Evolutionary conservation across 2,113 vertebrate species (phyloP).

Genomic region (Caranx melampygus): DNA sequence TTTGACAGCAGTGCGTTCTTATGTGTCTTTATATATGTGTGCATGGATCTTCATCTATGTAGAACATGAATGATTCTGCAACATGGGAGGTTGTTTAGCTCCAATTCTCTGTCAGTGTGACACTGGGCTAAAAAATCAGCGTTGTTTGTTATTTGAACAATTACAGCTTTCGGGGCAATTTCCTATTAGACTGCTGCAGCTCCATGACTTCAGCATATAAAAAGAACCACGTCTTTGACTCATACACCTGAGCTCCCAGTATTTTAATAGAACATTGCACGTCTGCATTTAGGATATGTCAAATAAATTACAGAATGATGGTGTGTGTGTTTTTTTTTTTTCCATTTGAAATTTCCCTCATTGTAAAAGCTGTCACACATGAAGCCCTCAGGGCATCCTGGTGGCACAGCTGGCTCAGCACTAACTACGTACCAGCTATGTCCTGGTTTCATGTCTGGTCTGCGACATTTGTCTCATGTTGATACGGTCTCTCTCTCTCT

Average conservation of each 20-base stretch:
- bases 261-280: slow-evolving; percentile 33
- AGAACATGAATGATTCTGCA: neutral
- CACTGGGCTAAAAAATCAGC: slow-evolving; percentile 1
- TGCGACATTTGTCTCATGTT: slow-evolving; percentile 34
- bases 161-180: slow-evolving; percentile 19
- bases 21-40: neutral
- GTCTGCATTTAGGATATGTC: slow-evolving; percentile 10
- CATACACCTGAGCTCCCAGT: slow-evolving; percentile 11
- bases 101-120: slow-evolving; percentile 8
- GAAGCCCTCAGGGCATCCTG: slow-evolving; percentile 35
- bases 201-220: slow-evolving; percentile 36
- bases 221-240: slow-evolving; percentile 38
- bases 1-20: neutral
- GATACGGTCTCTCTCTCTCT: neutral
- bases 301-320: slow-evolving; percentile 3
- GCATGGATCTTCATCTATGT: neutral
- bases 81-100: neutral
- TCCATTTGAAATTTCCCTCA: slow-evolving; percentile 4
- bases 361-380: slow-evolving; percentile 31
- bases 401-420: slow-evolving; percentile 44
- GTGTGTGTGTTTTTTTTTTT: neutral
- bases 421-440: slow-evolving; percentile 25
- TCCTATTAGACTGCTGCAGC: slow-evolving; percentile 10
- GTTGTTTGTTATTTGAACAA: slow-evolving; percentile 23
- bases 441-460: slow-evolving; percentile 36